These are phyloP conservation scores for Dolichomitus sp. DNA, from an alignment of 2,888 invertebrate species.

Conservation along the genomic window DNA sequence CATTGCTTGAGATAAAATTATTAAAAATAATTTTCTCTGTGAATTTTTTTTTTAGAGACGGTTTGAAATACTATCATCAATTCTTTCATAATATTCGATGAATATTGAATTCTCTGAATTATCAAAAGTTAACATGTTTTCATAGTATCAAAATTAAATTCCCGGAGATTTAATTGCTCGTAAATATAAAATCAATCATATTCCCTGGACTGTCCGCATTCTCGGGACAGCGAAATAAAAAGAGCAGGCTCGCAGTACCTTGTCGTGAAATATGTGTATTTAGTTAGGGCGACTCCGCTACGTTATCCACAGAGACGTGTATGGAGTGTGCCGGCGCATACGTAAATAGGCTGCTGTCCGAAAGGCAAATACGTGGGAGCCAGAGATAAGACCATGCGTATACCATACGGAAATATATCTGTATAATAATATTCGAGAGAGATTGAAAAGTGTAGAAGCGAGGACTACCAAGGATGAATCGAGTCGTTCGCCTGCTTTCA, in stretches of 20 bases:
- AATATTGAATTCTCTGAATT: too few relatives aligned
- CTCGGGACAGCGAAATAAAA: conserved; percentile 29
- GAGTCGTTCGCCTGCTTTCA: conserved; percentile 1
- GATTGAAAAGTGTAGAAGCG: conserved; percentile 48
- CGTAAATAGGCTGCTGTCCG: conserved; percentile 80
- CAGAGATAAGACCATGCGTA: conserved; percentile 78
- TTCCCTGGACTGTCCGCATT: conserved; percentile 1
- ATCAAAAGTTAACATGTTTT: neutral
- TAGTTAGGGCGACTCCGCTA: conserved; percentile 71
- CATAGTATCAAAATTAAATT: neutral
- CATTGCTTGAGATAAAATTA: too few relatives aligned
- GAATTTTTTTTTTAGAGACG: too few relatives aligned
- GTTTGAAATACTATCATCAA: too few relatives aligned
- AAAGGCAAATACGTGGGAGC: conserved; percentile 82
- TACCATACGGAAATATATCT: conserved; percentile 24
- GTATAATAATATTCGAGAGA: conserved; percentile 26
- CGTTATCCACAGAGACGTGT: conserved; percentile 71
- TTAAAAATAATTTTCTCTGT: too few relatives aligned
- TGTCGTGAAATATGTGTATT: conserved; percentile 73
- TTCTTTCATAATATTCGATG: too few relatives aligned
- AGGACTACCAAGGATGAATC: conserved; percentile 29
- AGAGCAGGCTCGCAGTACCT: conserved; percentile 32
- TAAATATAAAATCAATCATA: conserved; percentile 10
- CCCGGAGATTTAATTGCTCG: neutral
- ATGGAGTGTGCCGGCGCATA: conserved; percentile 83